These are phyloP conservation scores for Xestia sexstrigata DNA, from an alignment of 2,888 invertebrate species.

Conservation along the genomic window DNA sequence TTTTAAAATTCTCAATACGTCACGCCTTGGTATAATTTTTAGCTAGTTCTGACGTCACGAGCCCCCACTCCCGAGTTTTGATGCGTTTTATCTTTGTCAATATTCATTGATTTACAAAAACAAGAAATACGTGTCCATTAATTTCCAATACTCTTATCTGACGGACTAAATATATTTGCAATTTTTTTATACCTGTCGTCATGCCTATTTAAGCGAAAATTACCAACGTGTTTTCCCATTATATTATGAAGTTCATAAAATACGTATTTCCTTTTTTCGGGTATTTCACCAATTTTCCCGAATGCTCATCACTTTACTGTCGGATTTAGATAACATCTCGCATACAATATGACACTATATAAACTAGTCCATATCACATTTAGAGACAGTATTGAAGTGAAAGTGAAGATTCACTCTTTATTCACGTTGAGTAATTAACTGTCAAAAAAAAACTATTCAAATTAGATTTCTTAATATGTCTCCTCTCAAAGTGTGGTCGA, in stretches of 20 bases:
- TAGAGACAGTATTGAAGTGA: constrained; percentile 12
- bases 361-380: constrained; percentile 3
- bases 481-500: constrained; percentile 57
- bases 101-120: no score
- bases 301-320: constrained; percentile 8
- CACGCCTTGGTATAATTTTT: no score
- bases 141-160: no score
- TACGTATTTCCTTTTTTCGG: constrained; percentile 17
- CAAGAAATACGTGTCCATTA: no score
- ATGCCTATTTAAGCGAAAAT: constrained; percentile 3
- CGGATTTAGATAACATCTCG: constrained; percentile 30
- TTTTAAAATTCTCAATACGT: no score
- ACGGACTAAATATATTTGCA: no score
- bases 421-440: not conserved
- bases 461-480: constrained; percentile 17
- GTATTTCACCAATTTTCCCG: constrained; percentile 30
- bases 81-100: no score
- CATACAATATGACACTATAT: constrained; percentile 15
- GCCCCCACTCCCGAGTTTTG: no score
- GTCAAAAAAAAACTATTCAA: not conserved
- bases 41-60: no score
- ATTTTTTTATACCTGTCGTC: no score
- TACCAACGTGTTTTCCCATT: not conserved
- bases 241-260: not conserved
- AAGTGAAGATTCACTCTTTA: not conserved